Evolutionary conservation across 2,797 vertebrate species (phyloP), one percentile per base, ranked within the genome.

Genomic region (Rhabdophis nuchalis): DNA sequence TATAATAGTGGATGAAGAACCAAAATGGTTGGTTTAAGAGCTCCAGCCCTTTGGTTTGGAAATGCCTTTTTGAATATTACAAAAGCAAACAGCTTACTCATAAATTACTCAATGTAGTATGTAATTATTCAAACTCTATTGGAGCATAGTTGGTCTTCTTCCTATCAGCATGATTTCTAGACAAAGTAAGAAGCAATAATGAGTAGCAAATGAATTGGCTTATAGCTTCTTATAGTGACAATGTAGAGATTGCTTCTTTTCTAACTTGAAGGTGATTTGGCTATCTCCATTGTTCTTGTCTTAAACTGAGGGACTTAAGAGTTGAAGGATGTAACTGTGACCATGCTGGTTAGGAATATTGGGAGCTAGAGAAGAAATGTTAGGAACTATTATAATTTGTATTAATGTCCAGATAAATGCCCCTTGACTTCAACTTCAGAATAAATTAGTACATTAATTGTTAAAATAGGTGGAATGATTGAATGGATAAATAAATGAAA

Each of bases 121-220:
- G 89, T 92, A 92, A 93, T 93, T 89, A 95, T 85, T 90, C 92
- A 91, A 91, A 50, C 8, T 87, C 29, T 82, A 18, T 61, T 91
- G 88, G 3, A 88, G 86, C 72, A 93, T 61, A 94, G 95, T 94
- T 95, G 91, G 86, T 95, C 94, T 93, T 92, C 56, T n/a, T 86
- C 88, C 86, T 89, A 50, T 90, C 92, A 95, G 87, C 93, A 64
- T 86, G 92, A 93, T 64, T 92, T 87, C n/a, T 25, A 90, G 36
- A 41, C 88, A 93, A 89, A 93, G 94, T 95, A 95, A 94, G 85
- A 82, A 95, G 91, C 89, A 93, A 9, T 92, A 93, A 95, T 53
- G 56, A 91, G 94, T 88, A 93, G 90, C 92, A 95, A 93, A 94
- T n/a, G 82, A 10, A 89, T 58, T 90, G 93, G 90, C 85, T 93